Evolutionary conservation across 2,888 invertebrate species (phyloP).

Genomic region (Dusona sp.): DNA sequence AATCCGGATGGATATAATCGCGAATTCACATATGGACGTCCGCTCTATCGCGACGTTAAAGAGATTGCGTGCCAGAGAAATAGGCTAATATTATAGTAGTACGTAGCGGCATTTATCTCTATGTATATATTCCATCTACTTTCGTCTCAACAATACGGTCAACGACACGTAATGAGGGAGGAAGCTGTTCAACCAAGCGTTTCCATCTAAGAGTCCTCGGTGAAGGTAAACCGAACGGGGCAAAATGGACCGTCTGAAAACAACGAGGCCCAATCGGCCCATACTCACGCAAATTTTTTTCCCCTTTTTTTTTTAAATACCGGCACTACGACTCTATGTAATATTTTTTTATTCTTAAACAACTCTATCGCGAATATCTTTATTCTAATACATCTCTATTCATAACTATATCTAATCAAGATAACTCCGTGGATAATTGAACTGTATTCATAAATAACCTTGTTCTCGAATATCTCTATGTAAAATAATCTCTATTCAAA

Average conservation of each 20-base stretch:
- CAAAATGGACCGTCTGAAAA: not conserved
- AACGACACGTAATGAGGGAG: conserved; percentile 80
- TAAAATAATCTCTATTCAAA: too few relatives aligned
- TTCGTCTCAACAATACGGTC: conserved; percentile 80
- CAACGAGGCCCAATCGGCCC: not conserved
- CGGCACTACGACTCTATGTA: too few relatives aligned
- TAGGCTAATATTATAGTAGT: conserved; percentile 37
- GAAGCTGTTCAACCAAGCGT: conserved; percentile 78
- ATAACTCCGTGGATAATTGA: too few relatives aligned
- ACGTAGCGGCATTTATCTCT: not conserved
- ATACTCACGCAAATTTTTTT: not conserved
- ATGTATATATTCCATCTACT: conserved; percentile 63
- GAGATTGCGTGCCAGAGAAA: conserved; percentile 18
- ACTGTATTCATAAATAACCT: too few relatives aligned
- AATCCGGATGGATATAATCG: conserved; percentile 58
- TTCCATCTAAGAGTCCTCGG: conserved; percentile 50
- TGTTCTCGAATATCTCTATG: too few relatives aligned
- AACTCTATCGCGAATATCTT: too few relatives aligned
- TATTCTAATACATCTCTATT: too few relatives aligned
- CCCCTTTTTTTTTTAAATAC: not conserved
- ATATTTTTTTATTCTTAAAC: too few relatives aligned
- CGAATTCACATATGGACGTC: not conserved
- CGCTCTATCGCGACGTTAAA: not conserved
- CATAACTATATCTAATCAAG: too few relatives aligned
- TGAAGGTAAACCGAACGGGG: not conserved